Conservation (phyloP, 1,140 invertebrate species). For the Gerris buenoi region DNA sequence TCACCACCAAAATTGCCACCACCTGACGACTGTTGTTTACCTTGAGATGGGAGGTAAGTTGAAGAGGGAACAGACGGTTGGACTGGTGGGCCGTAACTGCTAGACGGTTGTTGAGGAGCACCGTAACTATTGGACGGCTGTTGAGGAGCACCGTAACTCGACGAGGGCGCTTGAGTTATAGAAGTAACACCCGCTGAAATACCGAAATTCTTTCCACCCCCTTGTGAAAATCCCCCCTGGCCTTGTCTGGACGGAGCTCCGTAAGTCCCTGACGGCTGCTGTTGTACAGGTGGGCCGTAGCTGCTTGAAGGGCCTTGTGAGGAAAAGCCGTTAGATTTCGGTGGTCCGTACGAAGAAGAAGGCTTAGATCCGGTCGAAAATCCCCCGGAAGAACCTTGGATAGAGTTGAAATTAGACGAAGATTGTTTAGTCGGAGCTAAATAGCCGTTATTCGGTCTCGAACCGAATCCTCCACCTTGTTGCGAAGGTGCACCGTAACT, state of each 20-base stretch:
- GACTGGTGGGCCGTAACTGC: constrained; percentile 14
- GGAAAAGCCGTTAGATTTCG: neutral
- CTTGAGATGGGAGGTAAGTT: constrained; percentile 7
- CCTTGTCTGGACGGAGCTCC: too few species aligned
- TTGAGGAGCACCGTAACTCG: constrained; percentile 17
- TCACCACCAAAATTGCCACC: neutral
- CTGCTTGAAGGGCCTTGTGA: neutral
- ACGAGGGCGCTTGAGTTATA: constrained; percentile 8
- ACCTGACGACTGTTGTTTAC: neutral
- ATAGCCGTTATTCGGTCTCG: neutral
- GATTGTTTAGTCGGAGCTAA: constrained; percentile 1
- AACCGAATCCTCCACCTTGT: neutral
- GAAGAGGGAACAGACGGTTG: neutral
- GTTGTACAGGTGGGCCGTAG: neutral
- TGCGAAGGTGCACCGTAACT: constrained; percentile 18
- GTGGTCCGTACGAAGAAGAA: neutral
- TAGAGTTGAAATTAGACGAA: neutral
- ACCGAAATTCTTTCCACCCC: neutral
- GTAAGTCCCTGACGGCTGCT: constrained; percentile 14
- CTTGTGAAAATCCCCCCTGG: too few species aligned
- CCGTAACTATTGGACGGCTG: neutral
- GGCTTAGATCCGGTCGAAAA: neutral
- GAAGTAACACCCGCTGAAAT: neutral
- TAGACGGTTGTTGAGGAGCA: constrained; percentile 8
- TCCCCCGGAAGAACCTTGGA: neutral